A percentile compares a stretch with the other conserved stretches of the same genome.
These are phyloP conservation scores for Bufo gargarizans DNA, from an alignment of 2,113 vertebrate genomes.

Conservation along the genomic window DNA sequence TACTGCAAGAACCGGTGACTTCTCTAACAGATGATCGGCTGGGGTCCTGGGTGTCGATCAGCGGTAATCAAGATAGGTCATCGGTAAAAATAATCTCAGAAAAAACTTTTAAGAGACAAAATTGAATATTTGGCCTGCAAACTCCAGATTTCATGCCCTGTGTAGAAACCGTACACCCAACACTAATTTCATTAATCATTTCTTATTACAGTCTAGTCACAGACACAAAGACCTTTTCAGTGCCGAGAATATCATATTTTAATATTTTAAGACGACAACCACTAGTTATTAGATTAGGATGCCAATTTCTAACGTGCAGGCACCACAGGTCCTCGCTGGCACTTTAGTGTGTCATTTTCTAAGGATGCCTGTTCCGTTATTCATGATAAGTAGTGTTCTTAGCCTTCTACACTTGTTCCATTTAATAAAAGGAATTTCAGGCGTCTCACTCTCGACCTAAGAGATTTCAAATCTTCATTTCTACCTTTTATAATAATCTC, in stretches of 20 bases:
- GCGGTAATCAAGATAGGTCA: no score
- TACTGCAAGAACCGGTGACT: no score
- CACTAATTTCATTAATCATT: slow-evolving; percentile 25
- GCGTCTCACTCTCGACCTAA: slow-evolving; percentile 20
- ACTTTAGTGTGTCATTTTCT: slow-evolving; percentile 28
- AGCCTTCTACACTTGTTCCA: slow-evolving; percentile 4
- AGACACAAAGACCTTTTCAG: not conserved
- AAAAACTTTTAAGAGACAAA: not conserved
- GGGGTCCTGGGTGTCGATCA: no score
- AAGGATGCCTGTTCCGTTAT: slow-evolving; percentile 10
- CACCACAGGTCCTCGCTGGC: not conserved
- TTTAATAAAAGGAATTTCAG: slow-evolving; percentile 45
- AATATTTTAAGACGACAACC: not conserved
- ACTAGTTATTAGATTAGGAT: slow-evolving; percentile 26
- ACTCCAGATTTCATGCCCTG: not conserved
- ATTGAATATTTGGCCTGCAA: not conserved
- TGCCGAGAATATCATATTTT: not conserved
- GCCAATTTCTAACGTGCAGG: slow-evolving; percentile 31
- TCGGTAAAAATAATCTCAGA: no score
- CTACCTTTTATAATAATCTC: slow-evolving; percentile 14
- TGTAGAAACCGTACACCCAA: not conserved
- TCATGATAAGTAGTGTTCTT: slow-evolving; percentile 30
- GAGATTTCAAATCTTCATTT: slow-evolving; percentile 34
- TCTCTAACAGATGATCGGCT: no score
- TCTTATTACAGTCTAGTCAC: not conserved